Conservation (phyloP, 2,888 invertebrate species). For the Xestobium rufovillosum region DNA sequence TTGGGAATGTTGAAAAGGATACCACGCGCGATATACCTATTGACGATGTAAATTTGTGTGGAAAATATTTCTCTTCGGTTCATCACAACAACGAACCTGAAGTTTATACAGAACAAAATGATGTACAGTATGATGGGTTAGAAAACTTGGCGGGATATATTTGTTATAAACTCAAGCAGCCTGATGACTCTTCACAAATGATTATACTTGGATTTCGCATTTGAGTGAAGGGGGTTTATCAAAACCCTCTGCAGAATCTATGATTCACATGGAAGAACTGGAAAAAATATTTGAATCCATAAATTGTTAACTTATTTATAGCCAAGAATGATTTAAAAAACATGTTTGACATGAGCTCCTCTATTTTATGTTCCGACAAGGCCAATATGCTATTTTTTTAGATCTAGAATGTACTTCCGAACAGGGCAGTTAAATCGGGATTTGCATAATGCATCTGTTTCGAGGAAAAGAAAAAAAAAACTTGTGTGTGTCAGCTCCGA, state of each 20-base stretch:
- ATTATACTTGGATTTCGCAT: slow-evolving; percentile 10
- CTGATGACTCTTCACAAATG: slow-evolving; percentile 4
- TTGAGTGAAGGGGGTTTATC: slow-evolving; percentile 13
- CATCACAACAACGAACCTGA: no score
- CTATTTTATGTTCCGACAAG: slow-evolving; percentile 1
- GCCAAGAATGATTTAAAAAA: neutral
- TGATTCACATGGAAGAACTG: slow-evolving; percentile 9
- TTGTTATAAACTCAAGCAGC: slow-evolving; percentile 15
- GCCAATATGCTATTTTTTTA: neutral
- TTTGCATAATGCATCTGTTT: no score
- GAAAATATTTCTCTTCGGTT: no score
- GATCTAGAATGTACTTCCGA: neutral
- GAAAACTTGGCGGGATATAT: slow-evolving; percentile 25
- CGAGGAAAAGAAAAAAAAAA: no score
- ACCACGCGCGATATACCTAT: slow-evolving; percentile 14
- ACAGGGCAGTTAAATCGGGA: slow-evolving; percentile 1
- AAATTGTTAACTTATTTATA: neutral
- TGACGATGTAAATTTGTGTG: slow-evolving; percentile 9
- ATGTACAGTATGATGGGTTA: slow-evolving; percentile 22
- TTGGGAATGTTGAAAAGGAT: slow-evolving; percentile 17
- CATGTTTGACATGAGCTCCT: neutral
- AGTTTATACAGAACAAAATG: no score
- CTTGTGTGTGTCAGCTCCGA: no score
- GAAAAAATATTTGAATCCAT: slow-evolving; percentile 8
- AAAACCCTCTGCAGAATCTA: slow-evolving; percentile 11